phyloP scores from a whole-genome alignment of 2,888 invertebrate species.

The Eilema griseolum region DNA sequence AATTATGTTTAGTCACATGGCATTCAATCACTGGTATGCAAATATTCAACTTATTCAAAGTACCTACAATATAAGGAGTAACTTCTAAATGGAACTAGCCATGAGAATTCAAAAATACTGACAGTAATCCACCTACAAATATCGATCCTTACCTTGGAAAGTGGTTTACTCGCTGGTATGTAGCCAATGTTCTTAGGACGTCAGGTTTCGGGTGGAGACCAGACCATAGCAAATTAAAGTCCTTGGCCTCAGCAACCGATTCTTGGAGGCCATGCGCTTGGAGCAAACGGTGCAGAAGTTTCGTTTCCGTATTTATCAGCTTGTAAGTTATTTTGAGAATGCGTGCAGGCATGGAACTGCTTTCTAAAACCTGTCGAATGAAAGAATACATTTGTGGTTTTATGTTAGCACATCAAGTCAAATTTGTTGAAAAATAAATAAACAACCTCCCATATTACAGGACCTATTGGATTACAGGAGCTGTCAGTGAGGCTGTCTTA shows the following conservation, averaged over 20 bases:
- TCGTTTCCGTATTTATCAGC: conserved; percentile 93
- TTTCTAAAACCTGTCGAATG: conserved; percentile 74
- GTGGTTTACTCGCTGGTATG: conserved; percentile 98
- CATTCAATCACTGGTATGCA: neutral
- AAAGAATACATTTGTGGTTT: neutral
- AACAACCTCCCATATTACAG: neutral
- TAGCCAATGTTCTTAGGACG: conserved; percentile 91
- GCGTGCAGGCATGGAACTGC: conserved; percentile 88
- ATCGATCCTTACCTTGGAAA: conserved; percentile 91
- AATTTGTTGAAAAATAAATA: too few relatives aligned
- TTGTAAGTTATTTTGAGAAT: conserved; percentile 92
- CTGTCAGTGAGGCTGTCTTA: neutral
- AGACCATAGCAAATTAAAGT: conserved; percentile 97
- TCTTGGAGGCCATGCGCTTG: conserved; percentile 93
- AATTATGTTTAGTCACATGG: neutral
- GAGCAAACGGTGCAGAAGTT: conserved; percentile 91
- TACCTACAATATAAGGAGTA: neutral
- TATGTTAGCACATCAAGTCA: neutral
- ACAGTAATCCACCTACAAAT: conserved; percentile 44
- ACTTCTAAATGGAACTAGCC: neutral
- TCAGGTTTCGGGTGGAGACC: conserved; percentile 97
- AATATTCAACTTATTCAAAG: neutral
- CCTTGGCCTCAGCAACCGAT: conserved; percentile 86
- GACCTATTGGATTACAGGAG: neutral
- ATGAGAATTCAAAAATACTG: conserved; percentile 41